Base-by-base conservation (phyloP, 1,140 invertebrate species). In the Plodia interpunctella region DNA sequence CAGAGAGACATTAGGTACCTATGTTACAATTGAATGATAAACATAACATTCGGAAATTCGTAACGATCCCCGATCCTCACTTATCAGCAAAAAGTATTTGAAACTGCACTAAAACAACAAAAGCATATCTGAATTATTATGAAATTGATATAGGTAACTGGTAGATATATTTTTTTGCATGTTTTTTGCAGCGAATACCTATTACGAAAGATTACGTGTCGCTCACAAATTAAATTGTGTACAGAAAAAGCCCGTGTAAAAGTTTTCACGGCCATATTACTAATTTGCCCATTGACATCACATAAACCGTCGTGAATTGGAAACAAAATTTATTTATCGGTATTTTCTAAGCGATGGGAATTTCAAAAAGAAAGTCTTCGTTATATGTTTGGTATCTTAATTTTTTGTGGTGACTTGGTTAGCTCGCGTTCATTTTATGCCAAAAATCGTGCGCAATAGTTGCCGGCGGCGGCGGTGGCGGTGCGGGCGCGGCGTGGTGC, bases 391-490 rank as follows among this genome's bases (percentile, higher is more conserved):
- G 11, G 30, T 1, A 4, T 9, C 8, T 32, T 32, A 1, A 8
- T 44, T 4, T n/a, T 44, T 17, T 17, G 38, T 17, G 13, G 15
- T 44, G 5, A 13, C n/a, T n/a, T n/a, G n/a, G n/a, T n/a, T n/a
- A n/a, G 15, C n/a, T 21, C 51, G 51, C 20, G 20, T 53, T n/a
- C 19, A 44, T 53, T 20, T 73, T 77, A 76, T 74, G 64, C 70
- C 66, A 74, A 79, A 84, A 83, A 84, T 84, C 77, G 78, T 84
- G 80, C 81, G 73, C 78, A 78, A 74, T 75, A 79, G 72, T 67
- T 69, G 66, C 21, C 65, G 68, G 60, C 67, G 69, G 59, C 50
- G 76, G 30, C 70, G 68, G 21, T 63, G 68, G 60, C 67, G 68
- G 59, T 50, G 76, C 76, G 78, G 83, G 80, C 81, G 73, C 78